Percentiles rank a stretch among this genome's conserved stretches.
These are phyloP conservation scores for Sinotaia quadrata DNA, from an alignment of 2,888 invertebrate species.

Conservation along the genomic window DNA sequence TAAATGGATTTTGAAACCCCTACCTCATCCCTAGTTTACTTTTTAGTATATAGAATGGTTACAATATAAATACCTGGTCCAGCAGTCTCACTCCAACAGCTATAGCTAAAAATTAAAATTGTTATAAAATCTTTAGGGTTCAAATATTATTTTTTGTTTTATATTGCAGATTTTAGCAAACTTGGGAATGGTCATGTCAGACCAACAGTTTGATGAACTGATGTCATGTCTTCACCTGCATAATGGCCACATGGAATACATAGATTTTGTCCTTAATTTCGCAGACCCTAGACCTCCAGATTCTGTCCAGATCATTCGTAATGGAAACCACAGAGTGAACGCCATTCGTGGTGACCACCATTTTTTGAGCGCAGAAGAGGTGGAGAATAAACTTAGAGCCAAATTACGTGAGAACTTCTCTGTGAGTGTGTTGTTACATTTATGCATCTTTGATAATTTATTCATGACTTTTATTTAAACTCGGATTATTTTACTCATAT, in stretches of 20 bases:
- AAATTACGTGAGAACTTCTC: conserved; percentile 69
- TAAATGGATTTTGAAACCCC: too few species aligned
- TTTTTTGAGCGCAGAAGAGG: conserved; percentile 63
- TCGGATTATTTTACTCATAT: background rate
- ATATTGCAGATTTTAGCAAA: conserved; percentile 56
- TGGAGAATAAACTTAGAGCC: conserved; percentile 57
- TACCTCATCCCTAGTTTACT: too few species aligned
- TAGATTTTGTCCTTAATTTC: conserved; percentile 65
- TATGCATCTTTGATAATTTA: background rate
- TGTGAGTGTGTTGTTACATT: conserved; percentile 58
- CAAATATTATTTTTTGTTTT: too few species aligned
- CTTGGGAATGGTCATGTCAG: conserved; percentile 61
- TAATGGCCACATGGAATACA: conserved; percentile 62
- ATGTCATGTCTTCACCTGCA: conserved; percentile 58
- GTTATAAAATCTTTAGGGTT: too few species aligned
- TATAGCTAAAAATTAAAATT: too few species aligned
- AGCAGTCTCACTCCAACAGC: too few species aligned
- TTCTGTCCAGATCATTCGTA: conserved; percentile 45
- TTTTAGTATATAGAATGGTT: too few species aligned
- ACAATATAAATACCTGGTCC: too few species aligned
- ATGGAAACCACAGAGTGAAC: conserved; percentile 67
- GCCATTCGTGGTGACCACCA: conserved; percentile 67
- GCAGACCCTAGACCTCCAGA: conserved; percentile 59
- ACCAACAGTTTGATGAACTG: conserved; percentile 63
- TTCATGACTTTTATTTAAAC: background rate